These are phyloP conservation scores for Melanotaenia maccullochi DNA, from an alignment of 2,797 vertebrate species.

Conservation along the genomic window DNA sequence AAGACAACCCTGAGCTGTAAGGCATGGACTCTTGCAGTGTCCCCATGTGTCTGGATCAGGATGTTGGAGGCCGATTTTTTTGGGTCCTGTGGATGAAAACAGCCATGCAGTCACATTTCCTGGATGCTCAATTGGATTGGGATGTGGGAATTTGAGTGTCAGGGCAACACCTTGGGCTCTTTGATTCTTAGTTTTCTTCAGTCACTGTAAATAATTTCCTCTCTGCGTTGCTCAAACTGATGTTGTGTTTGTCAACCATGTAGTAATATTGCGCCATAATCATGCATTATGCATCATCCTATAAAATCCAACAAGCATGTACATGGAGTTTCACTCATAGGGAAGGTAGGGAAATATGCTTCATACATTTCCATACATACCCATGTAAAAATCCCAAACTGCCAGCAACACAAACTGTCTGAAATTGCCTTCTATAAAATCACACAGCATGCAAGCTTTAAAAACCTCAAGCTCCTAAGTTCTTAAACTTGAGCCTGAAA, in stretches of 20 bases:
- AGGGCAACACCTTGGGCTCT: neutral
- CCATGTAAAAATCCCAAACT: neutral
- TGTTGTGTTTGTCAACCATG: too few relatives aligned
- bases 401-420: neutral
- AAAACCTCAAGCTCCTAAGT: neutral
- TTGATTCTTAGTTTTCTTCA: neutral
- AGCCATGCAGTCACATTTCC: neutral
- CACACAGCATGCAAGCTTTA: neutral
- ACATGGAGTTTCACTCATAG: too few relatives aligned
- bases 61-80: neutral
- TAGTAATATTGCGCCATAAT: too few relatives aligned
- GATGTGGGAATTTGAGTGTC: neutral
- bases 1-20: neutral
- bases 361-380: too few relatives aligned
- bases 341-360: too few relatives aligned
- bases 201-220: too few relatives aligned
- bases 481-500: slow-evolving; percentile 11
- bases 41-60: neutral
- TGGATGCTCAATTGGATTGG: neutral
- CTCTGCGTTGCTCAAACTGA: too few relatives aligned
- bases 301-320: too few relatives aligned
- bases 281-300: too few relatives aligned
- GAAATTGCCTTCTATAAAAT: neutral
- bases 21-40: neutral
- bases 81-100: neutral